Conservation (phyloP, 2,888 invertebrate species). For the Aphrophora alni region DNA sequence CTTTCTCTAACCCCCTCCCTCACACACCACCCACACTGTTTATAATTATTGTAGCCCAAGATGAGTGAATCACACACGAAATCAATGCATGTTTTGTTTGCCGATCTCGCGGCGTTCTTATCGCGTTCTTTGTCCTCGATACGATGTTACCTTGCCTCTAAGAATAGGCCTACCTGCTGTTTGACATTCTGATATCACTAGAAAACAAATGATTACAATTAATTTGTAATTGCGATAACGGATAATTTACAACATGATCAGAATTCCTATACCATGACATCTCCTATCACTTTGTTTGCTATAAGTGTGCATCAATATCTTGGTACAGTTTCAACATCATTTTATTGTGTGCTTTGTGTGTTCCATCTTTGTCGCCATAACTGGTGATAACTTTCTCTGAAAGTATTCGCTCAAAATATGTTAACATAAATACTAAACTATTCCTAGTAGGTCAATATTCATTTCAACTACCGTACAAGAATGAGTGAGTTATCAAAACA, state of each 20-base stretch:
- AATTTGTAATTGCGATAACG: constrained; percentile 6
- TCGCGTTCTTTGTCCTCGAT: neutral
- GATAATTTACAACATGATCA: neutral
- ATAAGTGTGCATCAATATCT: neutral
- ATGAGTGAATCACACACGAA: constrained; percentile 6
- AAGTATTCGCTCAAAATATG: no score
- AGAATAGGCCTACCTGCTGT: neutral
- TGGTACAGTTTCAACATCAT: neutral
- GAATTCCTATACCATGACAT: neutral
- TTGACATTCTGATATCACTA: constrained; percentile 9
- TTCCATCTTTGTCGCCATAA: no score
- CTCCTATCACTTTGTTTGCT: neutral
- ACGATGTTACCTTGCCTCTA: neutral
- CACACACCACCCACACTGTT: neutral
- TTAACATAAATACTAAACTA: no score
- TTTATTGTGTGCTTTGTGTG: neutral
- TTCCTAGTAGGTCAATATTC: no score
- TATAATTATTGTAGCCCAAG: constrained; percentile 9
- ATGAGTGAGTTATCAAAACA: no score
- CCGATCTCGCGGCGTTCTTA: neutral
- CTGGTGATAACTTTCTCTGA: no score
- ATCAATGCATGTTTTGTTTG: neutral
- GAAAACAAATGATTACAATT: constrained; percentile 6
- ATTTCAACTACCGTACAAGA: no score
- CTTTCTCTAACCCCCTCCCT: neutral